Conservation (phyloP, 2,888 invertebrate genomes). For the Rotaria macrura region DNA sequence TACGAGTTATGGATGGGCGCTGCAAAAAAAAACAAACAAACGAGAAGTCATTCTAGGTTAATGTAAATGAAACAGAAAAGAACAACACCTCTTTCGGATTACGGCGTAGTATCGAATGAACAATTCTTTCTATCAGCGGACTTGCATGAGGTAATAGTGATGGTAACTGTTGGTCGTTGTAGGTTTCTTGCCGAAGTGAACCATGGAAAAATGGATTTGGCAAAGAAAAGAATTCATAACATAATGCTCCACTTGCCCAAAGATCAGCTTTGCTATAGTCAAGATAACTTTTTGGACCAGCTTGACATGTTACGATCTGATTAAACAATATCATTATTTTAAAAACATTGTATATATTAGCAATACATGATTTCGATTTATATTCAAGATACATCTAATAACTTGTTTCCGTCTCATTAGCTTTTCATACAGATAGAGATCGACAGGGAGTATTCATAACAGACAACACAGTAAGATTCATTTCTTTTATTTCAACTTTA, state of each 20-base stretch:
- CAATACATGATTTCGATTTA: too few species aligned
- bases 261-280: conserved; percentile 70
- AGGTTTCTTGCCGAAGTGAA: not conserved
- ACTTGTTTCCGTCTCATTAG: too few species aligned
- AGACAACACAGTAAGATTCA: too few species aligned
- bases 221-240: conserved; percentile 70
- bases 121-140: not conserved
- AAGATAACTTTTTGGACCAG: conserved; percentile 62
- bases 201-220: conserved; percentile 61
- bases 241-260: conserved; percentile 73
- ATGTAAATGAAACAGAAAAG: too few species aligned
- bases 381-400: too few species aligned
- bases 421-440: too few species aligned
- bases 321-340: conserved; percentile 23
- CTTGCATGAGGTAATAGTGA: not conserved
- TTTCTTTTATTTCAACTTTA: too few species aligned
- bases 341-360: too few species aligned
- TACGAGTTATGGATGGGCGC: not conserved
- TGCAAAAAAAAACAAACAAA: not conserved
- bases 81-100: not conserved
- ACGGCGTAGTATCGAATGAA: not conserved
- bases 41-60: too few species aligned
- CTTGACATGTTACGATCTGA: conserved; percentile 56
- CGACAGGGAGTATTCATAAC: too few species aligned
- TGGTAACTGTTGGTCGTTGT: not conserved